Evolutionary conservation across 2,113 vertebrate genomes (phyloP).

Genomic region (Rhabdornis inornatus): DNA sequence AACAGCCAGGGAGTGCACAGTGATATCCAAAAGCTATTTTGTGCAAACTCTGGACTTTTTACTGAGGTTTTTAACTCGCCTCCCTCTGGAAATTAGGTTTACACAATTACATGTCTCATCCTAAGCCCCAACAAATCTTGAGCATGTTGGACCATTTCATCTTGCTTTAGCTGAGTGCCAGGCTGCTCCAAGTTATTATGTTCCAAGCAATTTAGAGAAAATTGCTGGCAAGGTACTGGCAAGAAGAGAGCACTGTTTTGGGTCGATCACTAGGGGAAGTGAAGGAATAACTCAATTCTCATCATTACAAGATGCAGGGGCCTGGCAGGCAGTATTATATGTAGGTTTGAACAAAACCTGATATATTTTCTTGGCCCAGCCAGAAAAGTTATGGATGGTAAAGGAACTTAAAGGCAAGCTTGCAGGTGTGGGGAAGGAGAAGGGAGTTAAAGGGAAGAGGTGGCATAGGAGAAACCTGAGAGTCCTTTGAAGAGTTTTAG

Average conservation of each 20-base stretch:
- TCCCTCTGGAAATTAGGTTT: constrained; percentile 8
- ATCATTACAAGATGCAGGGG: background rate
- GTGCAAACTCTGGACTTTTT: background rate
- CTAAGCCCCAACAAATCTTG: constrained; percentile 4
- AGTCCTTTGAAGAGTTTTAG: background rate
- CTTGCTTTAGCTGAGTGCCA: background rate
- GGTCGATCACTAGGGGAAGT: background rate
- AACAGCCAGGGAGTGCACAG: background rate
- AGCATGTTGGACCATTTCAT: background rate
- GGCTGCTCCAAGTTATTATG: background rate
- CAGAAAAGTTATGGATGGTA: background rate
- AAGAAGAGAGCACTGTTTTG: background rate
- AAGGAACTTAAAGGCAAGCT: background rate
- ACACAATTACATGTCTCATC: background rate
- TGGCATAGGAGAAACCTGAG: background rate
- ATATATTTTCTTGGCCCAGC: background rate
- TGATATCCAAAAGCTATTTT: background rate
- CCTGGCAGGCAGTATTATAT: background rate
- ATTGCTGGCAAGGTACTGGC: background rate
- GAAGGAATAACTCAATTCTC: background rate
- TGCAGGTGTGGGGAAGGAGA: background rate
- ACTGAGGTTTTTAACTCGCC: background rate
- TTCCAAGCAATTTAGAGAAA: background rate
- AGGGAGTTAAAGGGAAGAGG: background rate
- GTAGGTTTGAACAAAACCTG: background rate